Percentiles rank a stretch among this genome's conserved stretches.
phyloP scores from a whole-genome alignment of 2,113 vertebrate genomes.

The Ceyx melanurus region DNA sequence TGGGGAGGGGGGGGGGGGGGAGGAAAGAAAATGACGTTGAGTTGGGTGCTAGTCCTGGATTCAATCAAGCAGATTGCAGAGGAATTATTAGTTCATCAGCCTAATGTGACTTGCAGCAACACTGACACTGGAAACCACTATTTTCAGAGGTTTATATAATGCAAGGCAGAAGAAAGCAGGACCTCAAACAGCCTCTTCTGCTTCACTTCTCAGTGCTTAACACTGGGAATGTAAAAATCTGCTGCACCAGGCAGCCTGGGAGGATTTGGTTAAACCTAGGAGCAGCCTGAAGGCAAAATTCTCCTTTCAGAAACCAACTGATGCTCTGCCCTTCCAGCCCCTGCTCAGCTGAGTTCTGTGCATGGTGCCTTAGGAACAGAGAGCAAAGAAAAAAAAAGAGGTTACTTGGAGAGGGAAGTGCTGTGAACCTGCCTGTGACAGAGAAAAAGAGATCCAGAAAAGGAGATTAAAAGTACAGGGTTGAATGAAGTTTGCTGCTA shows the following conservation, averaged over 20 bases:
- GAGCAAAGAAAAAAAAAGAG: not conserved
- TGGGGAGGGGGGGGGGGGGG: not conserved
- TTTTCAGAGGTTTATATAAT: conserved; percentile 46
- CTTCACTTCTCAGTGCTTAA: conserved; percentile 1
- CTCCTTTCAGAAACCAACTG: not conserved
- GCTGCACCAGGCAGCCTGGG: not conserved
- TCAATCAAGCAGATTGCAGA: conserved; percentile 53
- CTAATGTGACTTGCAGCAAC: conserved; percentile 56
- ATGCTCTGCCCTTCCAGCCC: conserved; percentile 12
- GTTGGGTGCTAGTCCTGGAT: conserved; percentile 19
- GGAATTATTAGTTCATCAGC: conserved; percentile 17
- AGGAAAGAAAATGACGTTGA: not conserved
- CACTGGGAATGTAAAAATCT: conserved; percentile 1
- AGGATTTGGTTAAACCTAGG: not conserved
- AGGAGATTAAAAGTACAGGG: not conserved
- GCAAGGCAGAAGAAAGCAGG: conserved; percentile 30
- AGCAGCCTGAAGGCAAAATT: conserved; percentile 6
- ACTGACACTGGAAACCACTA: conserved; percentile 62
- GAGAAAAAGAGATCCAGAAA: no score
- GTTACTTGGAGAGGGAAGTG: conserved; percentile 43
- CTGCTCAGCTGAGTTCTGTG: conserved; percentile 25
- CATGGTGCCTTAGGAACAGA: not conserved
- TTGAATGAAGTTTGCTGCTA: conserved; percentile 8
- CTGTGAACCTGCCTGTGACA: conserved; percentile 31
- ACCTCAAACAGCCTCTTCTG: not conserved